These are phyloP conservation scores for Prionailurus bengalensis DNA, from an alignment of 2,113 vertebrate genomes.

Conservation along the genomic window DNA sequence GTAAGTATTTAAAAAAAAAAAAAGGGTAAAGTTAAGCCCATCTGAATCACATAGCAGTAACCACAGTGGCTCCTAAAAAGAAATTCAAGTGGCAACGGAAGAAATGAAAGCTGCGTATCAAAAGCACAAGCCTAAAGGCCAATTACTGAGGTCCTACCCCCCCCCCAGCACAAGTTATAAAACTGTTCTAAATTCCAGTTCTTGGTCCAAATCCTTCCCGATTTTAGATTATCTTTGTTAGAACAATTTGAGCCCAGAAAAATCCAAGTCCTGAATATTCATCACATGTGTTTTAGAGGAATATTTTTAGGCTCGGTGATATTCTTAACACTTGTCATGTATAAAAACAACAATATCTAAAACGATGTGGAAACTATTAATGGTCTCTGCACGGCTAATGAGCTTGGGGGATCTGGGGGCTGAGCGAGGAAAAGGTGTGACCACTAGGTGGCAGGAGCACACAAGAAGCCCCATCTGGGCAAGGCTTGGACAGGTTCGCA, in stretches of 20 bases:
- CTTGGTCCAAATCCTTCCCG: conserved; percentile 44
- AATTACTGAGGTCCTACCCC: neutral
- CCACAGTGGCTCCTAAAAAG: neutral
- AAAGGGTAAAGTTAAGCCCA: neutral
- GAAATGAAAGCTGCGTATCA: neutral
- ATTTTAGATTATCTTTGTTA: conserved; percentile 62
- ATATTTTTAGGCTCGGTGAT: conserved; percentile 60
- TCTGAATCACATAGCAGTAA: neutral
- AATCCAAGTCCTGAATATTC: conserved; percentile 74
- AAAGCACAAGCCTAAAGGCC: neutral
- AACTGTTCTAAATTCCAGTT: neutral
- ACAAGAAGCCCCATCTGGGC: neutral
- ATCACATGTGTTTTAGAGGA: conserved; percentile 68
- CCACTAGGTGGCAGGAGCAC: neutral
- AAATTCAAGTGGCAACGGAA: neutral
- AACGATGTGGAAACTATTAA: neutral
- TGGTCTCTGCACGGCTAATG: neutral
- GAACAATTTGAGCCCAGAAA: conserved; percentile 70
- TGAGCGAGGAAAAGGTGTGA: neutral
- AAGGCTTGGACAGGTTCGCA: neutral
- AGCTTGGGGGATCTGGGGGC: neutral
- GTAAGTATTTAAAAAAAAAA: too few relatives aligned
- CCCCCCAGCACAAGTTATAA: conserved; percentile 18
- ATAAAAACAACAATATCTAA: conserved; percentile 41
- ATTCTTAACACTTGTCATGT: conserved; percentile 63